These are phyloP conservation scores for Gymnosoma rotundatum DNA, from an alignment of 2,888 invertebrate genomes.

Conservation along the genomic window DNA sequence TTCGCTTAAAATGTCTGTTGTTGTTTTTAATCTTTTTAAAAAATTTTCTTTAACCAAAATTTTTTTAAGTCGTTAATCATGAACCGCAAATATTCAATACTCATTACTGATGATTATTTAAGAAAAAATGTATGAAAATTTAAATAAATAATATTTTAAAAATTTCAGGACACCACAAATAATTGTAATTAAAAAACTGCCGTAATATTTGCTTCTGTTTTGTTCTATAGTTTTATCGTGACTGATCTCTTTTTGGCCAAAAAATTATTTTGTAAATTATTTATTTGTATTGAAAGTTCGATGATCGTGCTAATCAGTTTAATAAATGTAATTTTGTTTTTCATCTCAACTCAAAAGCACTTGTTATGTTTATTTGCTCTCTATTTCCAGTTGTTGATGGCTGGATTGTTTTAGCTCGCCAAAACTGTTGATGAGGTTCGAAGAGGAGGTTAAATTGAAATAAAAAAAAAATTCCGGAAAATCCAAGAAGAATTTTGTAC, in stretches of 20 bases:
- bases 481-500: conserved; percentile 4
- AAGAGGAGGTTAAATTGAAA: neutral
- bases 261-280: conserved; percentile 23
- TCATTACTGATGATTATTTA: conserved; percentile 54
- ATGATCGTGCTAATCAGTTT: conserved; percentile 10
- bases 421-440: neutral
- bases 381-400: conserved; percentile 42
- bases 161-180: conserved; percentile 24
- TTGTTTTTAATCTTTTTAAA: conserved; percentile 1
- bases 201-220: conserved; percentile 42
- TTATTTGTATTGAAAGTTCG: conserved; percentile 1
- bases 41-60: conserved; percentile 21
- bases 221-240: conserved; percentile 65
- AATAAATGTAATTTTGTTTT: conserved; percentile 9
- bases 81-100: conserved; percentile 63
- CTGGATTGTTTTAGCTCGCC: conserved; percentile 22
- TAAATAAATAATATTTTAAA: neutral
- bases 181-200: neutral
- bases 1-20: neutral
- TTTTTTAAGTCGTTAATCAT: conserved; percentile 63
- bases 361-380: conserved; percentile 55
- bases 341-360: conserved; percentile 52
- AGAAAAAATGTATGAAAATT: conserved; percentile 41
- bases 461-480: conserved; percentile 31
- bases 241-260: conserved; percentile 62